Base-by-base conservation (phyloP, 1,140 invertebrate species). In the Solenopsis invicta region DNA sequence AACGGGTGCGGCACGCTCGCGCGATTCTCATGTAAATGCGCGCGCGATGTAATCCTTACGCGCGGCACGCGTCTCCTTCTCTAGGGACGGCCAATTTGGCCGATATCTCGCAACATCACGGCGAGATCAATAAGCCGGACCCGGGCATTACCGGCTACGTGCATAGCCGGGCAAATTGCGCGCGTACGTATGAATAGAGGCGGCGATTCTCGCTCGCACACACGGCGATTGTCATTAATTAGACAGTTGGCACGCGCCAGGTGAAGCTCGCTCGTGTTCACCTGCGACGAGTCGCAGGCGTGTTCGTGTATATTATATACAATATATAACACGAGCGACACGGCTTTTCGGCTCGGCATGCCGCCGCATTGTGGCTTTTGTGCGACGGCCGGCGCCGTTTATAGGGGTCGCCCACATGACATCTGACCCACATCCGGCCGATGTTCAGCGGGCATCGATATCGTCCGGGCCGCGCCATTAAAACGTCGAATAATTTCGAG, bases 161-260 rank as follows among this genome's bases (percentile, higher is more conserved):
- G 80, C 52, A 61, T 13, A 61, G 67, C 52, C 41, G 21, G 80
- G 18, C 80, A 75, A 84, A 84, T 84, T 84, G 69, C 77, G 64
- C 76, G 85, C 61, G 52, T 61, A 69, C 18, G 5, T 67, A 50
- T 29, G 76, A 86, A 80, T 80, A 90, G 67, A 89, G 66, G 71
- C 77, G 54, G 29, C 18, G 50, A 18, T 52, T 29, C 37, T 29
- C 52, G 52, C 12, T 72, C 66, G 76, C 85, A 86, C 85, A 86
- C 71, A 74, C 74, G 86, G 88, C 84, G 90, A 92, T 93, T 93
- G 91, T 93, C 92, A 93, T 93, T 94, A 93, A 93, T 93, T 93
- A 93, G 93, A 92, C 92, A 93, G 93, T 93, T 94, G 92, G 92
- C 88, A 78, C 88, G 88, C 86, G 92, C 93, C 93, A 94, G 93